These are phyloP conservation scores for Copidosoma aretas DNA, from an alignment of 2,888 invertebrate genomes.

Conservation along the genomic window DNA sequence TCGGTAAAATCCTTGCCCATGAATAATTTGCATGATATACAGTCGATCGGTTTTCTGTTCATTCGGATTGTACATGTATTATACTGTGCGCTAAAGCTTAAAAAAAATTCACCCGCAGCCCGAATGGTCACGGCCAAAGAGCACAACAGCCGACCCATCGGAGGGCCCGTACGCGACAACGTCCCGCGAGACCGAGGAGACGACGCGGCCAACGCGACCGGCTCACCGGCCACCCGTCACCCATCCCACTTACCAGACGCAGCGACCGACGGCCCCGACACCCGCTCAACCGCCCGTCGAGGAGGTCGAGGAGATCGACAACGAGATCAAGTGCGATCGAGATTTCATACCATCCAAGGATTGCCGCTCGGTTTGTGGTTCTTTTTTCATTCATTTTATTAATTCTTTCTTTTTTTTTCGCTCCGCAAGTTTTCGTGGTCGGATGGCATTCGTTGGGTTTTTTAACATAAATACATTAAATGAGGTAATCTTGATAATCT, in stretches of 20 bases:
- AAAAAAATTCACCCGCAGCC: conserved; percentile 66
- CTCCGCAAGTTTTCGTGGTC: too few species aligned
- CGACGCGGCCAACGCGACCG: conserved; percentile 40
- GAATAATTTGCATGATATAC: too few species aligned
- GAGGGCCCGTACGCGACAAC: conserved; percentile 51
- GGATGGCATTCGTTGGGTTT: too few species aligned
- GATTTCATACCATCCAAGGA: conserved; percentile 69
- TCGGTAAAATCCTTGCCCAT: too few species aligned
- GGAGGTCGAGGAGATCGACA: conserved; percentile 62
- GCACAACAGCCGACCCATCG: conserved; percentile 65
- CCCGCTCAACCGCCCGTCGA: conserved; percentile 45
- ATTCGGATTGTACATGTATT: too few species aligned
- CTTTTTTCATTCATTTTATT: not conserved
- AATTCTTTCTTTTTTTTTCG: not conserved
- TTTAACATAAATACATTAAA: too few species aligned
- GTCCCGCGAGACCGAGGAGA: conserved; percentile 47
- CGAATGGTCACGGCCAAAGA: conserved; percentile 82
- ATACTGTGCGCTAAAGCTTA: too few species aligned
- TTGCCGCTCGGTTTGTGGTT: conserved; percentile 65
- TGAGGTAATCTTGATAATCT: not conserved
- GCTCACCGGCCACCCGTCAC: conserved; percentile 37
- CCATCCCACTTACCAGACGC: conserved; percentile 36
- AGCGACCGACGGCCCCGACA: conserved; percentile 27
- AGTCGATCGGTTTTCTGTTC: too few species aligned
- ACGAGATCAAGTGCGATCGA: conserved; percentile 64